Evolutionary conservation across 2,888 invertebrate species (phyloP).

Genomic region (Scaptomyza flava): DNA sequence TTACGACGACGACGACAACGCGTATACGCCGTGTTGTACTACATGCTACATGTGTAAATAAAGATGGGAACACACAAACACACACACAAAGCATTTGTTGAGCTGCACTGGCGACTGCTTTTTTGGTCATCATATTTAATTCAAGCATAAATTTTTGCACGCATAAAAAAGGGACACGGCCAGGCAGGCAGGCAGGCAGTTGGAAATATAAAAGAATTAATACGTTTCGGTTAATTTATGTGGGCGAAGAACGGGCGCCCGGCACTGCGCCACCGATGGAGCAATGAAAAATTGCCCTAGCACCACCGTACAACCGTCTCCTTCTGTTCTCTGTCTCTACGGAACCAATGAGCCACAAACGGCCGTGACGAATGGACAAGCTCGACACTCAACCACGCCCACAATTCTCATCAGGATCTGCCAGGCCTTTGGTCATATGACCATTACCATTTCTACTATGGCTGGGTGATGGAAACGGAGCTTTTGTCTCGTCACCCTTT

Average conservation of each 20-base stretch:
- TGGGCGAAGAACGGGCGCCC: slow-evolving; percentile 34
- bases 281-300: slow-evolving; percentile 70
- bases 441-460: slow-evolving; percentile 13
- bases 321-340: background rate
- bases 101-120: slow-evolving; percentile 62
- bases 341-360: slow-evolving; percentile 77
- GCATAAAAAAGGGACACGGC: slow-evolving; percentile 67
- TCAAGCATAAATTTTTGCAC: slow-evolving; percentile 77
- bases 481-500: slow-evolving; percentile 77
- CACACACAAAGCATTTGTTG: slow-evolving; percentile 17
- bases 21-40: slow-evolving; percentile 73
- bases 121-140: slow-evolving; percentile 81
- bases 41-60: slow-evolving; percentile 78
- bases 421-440: slow-evolving; percentile 17
- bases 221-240: slow-evolving; percentile 81
- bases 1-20: slow-evolving; percentile 50
- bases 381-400: slow-evolving; percentile 46
- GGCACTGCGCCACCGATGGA: slow-evolving; percentile 21
- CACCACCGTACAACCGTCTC: background rate
- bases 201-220: slow-evolving; percentile 75
- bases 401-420: slow-evolving; percentile 1
- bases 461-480: slow-evolving; percentile 25
- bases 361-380: slow-evolving; percentile 69
- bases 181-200: slow-evolving; percentile 19
- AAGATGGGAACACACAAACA: slow-evolving; percentile 31